These are phyloP conservation scores for Cephus rjabovi DNA, from an alignment of 2,888 invertebrate species.

Conservation along the genomic window DNA sequence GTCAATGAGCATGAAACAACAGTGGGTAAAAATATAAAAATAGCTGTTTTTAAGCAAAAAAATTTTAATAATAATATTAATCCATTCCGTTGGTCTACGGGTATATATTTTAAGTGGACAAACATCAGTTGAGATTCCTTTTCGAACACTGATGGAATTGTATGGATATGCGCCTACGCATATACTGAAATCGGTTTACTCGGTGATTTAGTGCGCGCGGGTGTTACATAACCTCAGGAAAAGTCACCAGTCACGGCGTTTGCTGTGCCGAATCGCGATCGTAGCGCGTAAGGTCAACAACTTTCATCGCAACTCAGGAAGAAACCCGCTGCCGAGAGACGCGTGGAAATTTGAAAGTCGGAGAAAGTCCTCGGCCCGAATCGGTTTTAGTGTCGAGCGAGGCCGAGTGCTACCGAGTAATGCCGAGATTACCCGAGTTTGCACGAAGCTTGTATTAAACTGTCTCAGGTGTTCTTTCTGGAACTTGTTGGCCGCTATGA, in stretches of 20 bases:
- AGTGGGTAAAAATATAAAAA: not conserved
- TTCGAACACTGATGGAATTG: not conserved
- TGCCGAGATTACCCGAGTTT: not conserved
- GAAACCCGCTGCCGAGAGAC: not conserved
- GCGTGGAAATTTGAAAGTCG: constrained; percentile 60
- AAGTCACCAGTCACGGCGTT: not conserved
- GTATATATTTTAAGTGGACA: not conserved
- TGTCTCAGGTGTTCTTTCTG: not conserved
- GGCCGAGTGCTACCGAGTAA: not conserved
- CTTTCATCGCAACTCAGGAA: not conserved
- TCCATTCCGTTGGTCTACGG: not conserved
- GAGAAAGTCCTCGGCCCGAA: constrained; percentile 50
- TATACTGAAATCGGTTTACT: not conserved
- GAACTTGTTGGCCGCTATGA: not conserved
- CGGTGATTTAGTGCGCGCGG: not conserved
- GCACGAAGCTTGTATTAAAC: not conserved
- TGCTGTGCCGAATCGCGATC: not conserved
- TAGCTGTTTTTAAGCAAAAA: too few relatives aligned
- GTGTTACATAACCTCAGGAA: not conserved
- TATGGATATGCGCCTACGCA: not conserved
- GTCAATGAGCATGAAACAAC: not conserved
- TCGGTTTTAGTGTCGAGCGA: not conserved
- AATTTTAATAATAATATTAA: not conserved
- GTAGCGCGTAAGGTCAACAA: not conserved
- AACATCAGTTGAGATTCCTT: not conserved